These are phyloP conservation scores for Diloba caeruleocephala DNA, from an alignment of 2,888 invertebrate genomes.

Conservation along the genomic window DNA sequence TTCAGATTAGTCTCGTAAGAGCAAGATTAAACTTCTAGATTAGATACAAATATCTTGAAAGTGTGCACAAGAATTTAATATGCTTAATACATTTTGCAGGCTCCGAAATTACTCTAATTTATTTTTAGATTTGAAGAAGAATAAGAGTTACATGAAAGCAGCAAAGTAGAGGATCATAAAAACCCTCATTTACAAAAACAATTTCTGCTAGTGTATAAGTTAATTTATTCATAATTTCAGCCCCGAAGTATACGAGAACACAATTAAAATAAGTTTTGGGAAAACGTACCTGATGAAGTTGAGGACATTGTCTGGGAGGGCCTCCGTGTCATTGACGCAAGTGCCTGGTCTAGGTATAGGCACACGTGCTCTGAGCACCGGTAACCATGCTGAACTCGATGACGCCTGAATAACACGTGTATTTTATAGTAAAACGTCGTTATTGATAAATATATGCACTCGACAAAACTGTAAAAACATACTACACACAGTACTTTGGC, in stretches of 20 bases:
- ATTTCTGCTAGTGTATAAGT: conserved; percentile 10
- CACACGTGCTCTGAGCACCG: conserved; percentile 90
- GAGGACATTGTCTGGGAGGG: conserved; percentile 90
- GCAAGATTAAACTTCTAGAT: conserved; percentile 58
- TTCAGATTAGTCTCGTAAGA: conserved; percentile 74
- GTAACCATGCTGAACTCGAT: conserved; percentile 91
- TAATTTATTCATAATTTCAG: conserved; percentile 2
- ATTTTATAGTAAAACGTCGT: neutral
- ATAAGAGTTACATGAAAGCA: conserved; percentile 1
- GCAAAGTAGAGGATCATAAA: conserved; percentile 16
- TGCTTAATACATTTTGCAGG: conserved; percentile 26
- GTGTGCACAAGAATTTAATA: conserved; percentile 51
- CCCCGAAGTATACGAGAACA: neutral
- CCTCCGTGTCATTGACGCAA: conserved; percentile 91
- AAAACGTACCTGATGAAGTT: conserved; percentile 90
- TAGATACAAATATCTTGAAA: conserved; percentile 67
- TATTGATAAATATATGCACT: no score
- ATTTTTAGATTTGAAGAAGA: conserved; percentile 30
- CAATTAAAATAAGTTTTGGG: neutral
- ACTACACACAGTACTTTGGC: no score
- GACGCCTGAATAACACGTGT: conserved; percentile 80
- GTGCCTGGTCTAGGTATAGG: conserved; percentile 91
- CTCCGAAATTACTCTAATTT: conserved; percentile 38
- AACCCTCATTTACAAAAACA: conserved; percentile 10
- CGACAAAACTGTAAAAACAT: no score